phyloP scores from a whole-genome alignment of 2,797 vertebrate species.

The Pterois miles region DNA sequence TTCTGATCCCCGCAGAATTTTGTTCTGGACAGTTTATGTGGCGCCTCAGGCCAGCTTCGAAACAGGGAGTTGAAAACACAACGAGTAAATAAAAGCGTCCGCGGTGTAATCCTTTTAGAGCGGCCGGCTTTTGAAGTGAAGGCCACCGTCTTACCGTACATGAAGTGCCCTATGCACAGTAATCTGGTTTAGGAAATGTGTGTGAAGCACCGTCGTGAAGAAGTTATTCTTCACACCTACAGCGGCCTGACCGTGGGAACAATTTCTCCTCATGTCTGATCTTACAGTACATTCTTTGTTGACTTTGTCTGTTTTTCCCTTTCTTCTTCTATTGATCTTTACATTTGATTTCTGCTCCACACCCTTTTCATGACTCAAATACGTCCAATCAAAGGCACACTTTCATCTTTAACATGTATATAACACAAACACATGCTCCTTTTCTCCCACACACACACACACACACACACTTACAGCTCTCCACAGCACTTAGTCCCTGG shows the following conservation, averaged over 20 bases:
- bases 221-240: slow-evolving; percentile 3
- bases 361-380: slow-evolving; percentile 34
- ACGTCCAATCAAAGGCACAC: slow-evolving; percentile 3
- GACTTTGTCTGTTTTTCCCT: not conserved
- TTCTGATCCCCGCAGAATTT: slow-evolving; percentile 57
- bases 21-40: slow-evolving; percentile 37
- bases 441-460: not conserved
- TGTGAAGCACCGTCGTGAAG: not conserved
- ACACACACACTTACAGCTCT: not conserved
- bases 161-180: slow-evolving; percentile 56
- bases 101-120: slow-evolving; percentile 71
- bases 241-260: slow-evolving; percentile 18
- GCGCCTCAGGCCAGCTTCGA: slow-evolving; percentile 54
- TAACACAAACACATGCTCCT: not conserved
- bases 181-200: slow-evolving; percentile 62
- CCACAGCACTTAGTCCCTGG: slow-evolving; percentile 38
- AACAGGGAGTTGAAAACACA: slow-evolving; percentile 58
- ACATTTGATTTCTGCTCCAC: not conserved
- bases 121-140: slow-evolving; percentile 67
- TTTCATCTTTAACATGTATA: slow-evolving; percentile 20
- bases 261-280: slow-evolving; percentile 12
- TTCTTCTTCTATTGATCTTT: slow-evolving; percentile 9
- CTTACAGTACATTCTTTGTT: not conserved
- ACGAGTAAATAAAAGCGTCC: slow-evolving; percentile 61
- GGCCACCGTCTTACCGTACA: slow-evolving; percentile 49